Base-by-base conservation (phyloP, 2,797 vertebrate genomes). In the Ptychobarbus kaznakovi region DNA sequence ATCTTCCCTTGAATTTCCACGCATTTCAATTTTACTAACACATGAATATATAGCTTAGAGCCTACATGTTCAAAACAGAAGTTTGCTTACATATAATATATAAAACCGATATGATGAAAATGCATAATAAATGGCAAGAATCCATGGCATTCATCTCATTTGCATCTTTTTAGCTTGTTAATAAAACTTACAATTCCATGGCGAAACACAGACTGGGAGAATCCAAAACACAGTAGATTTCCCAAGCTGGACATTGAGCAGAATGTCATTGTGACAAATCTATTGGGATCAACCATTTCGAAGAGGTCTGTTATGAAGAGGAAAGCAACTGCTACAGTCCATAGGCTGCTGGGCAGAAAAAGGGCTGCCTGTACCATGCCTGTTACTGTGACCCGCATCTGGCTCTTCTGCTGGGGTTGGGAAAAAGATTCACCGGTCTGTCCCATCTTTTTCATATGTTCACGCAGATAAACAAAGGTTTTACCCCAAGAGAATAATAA, bases 211-310 rank as follows among this genome's bases (percentile, higher is more conserved):
- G 85, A 81, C 80, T 88, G 87, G 25, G 87, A 88, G 70, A 85
- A 89, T 32, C 89, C 89, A 83, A 87, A 81, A 35, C 87, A 89
- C 22, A 82, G 25, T 38, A 87, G 10, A 51, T 87, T 89, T n/a
- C 82, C 88, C 46, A 87, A 81, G 49, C 58, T 86, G 11, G 80
- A 82, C 0, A 85, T 20, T 63, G 82, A 73, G 16, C 8, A 83
- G 25, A 88, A 16, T 2, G 80, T 56, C 16, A 89, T 63, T 8
- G 82, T 89, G 44, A 88, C 77, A 16, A 68, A 79, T 80, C 87
- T 82, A 61, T 63, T 1, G 42, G 22, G 68, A 40, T 88, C 89
- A 18, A 84, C 25, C 9, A 7, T 66, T 75, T 86, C 83, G 7
- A 72, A 49, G 35, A 87, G 49, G n/a, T 65, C 12, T n/a, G 82